A percentile compares a stretch with the other conserved stretches of the same genome.
Conservation (phyloP, 2,888 invertebrate species). For the Andrena flavipes region DNA sequence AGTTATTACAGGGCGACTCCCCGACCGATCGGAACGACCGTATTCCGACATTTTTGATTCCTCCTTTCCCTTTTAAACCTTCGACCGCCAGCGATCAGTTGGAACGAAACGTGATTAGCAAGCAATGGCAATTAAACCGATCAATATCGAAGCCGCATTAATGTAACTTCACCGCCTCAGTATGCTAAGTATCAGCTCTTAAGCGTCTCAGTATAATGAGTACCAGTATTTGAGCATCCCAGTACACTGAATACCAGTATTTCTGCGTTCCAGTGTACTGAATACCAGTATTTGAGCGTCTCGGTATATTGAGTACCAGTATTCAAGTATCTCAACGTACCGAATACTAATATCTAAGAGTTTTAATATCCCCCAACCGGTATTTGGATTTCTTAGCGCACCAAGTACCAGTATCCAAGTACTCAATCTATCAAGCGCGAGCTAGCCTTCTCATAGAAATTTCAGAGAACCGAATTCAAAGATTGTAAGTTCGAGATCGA, state of each 20-base stretch:
- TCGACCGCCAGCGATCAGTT: slow-evolving; percentile 29
- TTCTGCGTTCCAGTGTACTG: neutral
- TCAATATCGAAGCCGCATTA: neutral
- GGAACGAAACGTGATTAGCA: neutral
- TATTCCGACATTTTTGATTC: neutral
- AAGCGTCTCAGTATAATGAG: neutral
- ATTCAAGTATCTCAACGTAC: neutral
- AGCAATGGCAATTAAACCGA: neutral
- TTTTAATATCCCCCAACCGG: neutral
- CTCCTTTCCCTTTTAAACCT: neutral
- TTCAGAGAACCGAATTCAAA: no score
- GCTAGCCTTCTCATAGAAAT: no score
- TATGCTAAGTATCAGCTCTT: neutral
- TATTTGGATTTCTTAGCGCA: neutral
- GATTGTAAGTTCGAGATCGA: no score
- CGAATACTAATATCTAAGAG: neutral
- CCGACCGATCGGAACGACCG: slow-evolving; percentile 35
- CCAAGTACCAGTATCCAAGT: neutral
- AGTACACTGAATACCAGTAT: neutral
- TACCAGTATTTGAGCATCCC: neutral
- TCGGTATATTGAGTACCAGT: neutral
- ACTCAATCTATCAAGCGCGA: no score
- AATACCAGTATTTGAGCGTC: neutral
- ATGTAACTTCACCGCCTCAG: neutral
- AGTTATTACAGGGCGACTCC: slow-evolving; percentile 47